Conservation (phyloP, 1,140 invertebrate species). For the Copidosoma floridanum region DNA sequence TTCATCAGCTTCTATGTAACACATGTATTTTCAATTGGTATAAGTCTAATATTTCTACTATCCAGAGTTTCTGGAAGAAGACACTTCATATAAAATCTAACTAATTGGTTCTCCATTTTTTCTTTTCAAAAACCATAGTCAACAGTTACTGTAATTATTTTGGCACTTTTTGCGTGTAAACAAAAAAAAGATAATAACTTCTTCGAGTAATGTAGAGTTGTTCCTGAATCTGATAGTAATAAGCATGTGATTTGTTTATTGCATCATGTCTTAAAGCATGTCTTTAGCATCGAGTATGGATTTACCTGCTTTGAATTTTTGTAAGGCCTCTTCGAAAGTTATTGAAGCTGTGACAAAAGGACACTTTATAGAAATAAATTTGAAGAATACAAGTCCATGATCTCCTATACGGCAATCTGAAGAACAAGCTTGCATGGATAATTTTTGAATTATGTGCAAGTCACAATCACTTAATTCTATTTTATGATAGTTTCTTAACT, state of each 20-base stretch:
- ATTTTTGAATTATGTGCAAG: slow-evolving; percentile 45
- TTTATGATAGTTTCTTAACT: slow-evolving; percentile 29
- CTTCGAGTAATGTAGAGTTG: slow-evolving; percentile 33
- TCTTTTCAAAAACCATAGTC: slow-evolving; percentile 26
- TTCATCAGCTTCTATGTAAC: no score
- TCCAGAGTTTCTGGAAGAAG: slow-evolving; percentile 45
- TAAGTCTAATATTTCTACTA: slow-evolving; percentile 31
- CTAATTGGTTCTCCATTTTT: slow-evolving; percentile 30
- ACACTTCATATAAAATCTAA: slow-evolving; percentile 38
- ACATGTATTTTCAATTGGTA: slow-evolving; percentile 37
- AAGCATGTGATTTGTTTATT: slow-evolving; percentile 33
- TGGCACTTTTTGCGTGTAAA: slow-evolving; percentile 31
- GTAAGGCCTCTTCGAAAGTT: slow-evolving; percentile 17
- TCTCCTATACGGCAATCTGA: slow-evolving; percentile 50
- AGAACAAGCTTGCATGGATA: slow-evolving; percentile 42
- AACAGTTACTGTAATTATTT: slow-evolving; percentile 16
- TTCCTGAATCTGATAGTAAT: slow-evolving; percentile 42
- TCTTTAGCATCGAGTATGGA: slow-evolving; percentile 16
- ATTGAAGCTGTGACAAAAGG: slow-evolving; percentile 29
- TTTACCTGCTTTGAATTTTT: not conserved
- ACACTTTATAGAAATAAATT: slow-evolving; percentile 51
- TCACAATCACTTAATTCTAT: slow-evolving; percentile 42
- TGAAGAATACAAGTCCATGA: slow-evolving; percentile 39
- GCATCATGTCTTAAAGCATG: no score
- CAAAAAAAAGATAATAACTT: slow-evolving; percentile 28